Base-by-base conservation (phyloP, 2,888 invertebrate genomes). In the Eupithecia abbreviata region DNA sequence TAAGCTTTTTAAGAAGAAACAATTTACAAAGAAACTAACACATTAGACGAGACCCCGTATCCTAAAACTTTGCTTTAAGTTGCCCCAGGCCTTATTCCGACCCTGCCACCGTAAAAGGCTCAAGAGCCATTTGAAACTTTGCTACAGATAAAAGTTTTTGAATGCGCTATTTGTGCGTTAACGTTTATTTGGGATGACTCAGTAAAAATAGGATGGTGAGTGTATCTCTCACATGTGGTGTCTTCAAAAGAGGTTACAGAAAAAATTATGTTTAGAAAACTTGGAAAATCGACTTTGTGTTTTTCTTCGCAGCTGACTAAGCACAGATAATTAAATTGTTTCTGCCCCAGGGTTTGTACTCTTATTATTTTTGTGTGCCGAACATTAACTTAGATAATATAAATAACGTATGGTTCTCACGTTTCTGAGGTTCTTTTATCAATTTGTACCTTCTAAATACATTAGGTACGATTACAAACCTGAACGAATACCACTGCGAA, bases 51-150 rank as follows among this genome's bases (percentile, higher is more conserved):
- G n/a, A 55, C 18, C 10, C 45, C 45, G 45, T 43, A n/a, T 45
- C 67, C 67, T 43, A 68, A 68, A 68, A 68, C 67, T 68, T 68
- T 3, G 45, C n/a, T 68, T 45, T 45, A 12, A 69, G 45, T n/a
- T 69, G 65, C 41, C 41, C 12, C 69, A 51, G 66, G 55, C 58
- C 78, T 74, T n/a, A 58, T 66, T 74, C 69, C 71, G n/a, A 4
- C 76, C 68, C 75, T 75, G 73, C 45, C 43, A 74, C 74, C 69
- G 74, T 82, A 81, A 82, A 79, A 79, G 75, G 72, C 74, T 75
- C 75, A 81, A 83, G 80, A 79, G 79, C 78, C 80, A 79, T 81
- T 83, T 78, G 80, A 76, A 82, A 83, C 81, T 83, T 83, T 76
- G 76, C 74, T 74, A 80, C 77, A 79, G 77, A 77, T 81, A 80